Evolutionary conservation across 1,140 invertebrate species (phyloP), one percentile per base, ranked within the genome.

Genomic region (Megathymus violae): DNA sequence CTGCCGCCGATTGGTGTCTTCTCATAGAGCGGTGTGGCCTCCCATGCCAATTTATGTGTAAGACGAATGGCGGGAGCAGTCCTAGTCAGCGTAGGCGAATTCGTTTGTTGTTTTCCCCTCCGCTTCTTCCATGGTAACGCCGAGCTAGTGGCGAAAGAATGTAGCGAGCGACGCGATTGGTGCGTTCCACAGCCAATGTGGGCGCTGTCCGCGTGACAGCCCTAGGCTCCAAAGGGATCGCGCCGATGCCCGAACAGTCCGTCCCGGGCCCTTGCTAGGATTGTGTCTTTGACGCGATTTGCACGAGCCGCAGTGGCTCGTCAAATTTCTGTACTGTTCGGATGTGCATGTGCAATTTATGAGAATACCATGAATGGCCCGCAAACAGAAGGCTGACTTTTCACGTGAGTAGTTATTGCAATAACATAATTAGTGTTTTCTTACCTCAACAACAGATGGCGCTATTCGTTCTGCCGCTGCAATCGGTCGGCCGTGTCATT

Each of bases 171-270:
- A 11, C 44, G 76, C 65, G 64, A 85, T 89, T 88, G 85, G 85
- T 52, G 54, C 58, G 36, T 46, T 6, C 16, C 41, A 34, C 71
- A 71, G 51, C 85, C 85, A 88, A 88, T 88, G 75, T 72, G 61
- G 58, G 64, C 34, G 56, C 58, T 48, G 69, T 34, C 52, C 19
- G 62, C 63, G 41, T 67, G 60, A 67, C 73, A 67, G 76, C 83
- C 82, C 83, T 86, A 78, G 59, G 74, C 74, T 80, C 70, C 78
- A 88, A 88, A 86, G 80, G 85, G 82, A 88, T 65, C 74, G 77
- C 72, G 56, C 61, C 17, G 70, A 68, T 61, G 67, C 66, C 71
- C 69, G 70, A 71, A 64, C 85, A 88, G 82, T 87, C 78, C 78
- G 79, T 78, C 71, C 72, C 69, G 76, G 80, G 83, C 85, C 85